phyloP scores from a whole-genome alignment of 1,140 invertebrate genomes.

The Metaphire vulgaris region DNA sequence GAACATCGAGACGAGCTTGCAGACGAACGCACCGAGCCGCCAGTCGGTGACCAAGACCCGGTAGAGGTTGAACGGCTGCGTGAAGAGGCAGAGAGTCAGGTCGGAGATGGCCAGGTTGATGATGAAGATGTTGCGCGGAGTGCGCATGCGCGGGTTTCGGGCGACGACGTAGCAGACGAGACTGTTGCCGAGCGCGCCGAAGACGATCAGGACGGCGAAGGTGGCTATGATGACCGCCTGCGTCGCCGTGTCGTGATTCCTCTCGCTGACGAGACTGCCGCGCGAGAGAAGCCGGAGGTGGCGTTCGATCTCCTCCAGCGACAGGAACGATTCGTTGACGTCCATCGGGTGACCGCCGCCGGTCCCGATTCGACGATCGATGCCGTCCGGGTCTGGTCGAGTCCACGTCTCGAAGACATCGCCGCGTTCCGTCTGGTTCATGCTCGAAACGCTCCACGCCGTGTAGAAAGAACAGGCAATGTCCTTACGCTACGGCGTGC shows the following conservation, averaged over 20 bases:
- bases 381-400: background rate
- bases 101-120: conserved; percentile 79
- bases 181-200: conserved; percentile 71
- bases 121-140: conserved; percentile 79
- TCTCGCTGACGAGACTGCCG: background rate
- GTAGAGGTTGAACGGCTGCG: conserved; percentile 75
- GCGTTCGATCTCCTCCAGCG: background rate
- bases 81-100: conserved; percentile 72
- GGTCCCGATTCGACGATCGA: background rate
- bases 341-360: background rate
- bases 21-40: conserved; percentile 56
- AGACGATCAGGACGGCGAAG: conserved; percentile 67
- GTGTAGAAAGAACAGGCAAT: too few relatives aligned
- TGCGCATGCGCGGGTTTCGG: conserved; percentile 72
- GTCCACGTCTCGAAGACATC: too few relatives aligned
- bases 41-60: conserved; percentile 53
- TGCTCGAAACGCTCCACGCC: too few relatives aligned
- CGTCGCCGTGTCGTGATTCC: background rate
- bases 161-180: conserved; percentile 71
- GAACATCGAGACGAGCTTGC: conserved; percentile 71
- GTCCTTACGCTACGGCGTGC: too few relatives aligned
- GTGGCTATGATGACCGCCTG: conserved; percentile 58
- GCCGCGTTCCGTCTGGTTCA: too few relatives aligned
- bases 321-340: background rate
- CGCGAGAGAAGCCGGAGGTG: background rate